phyloP scores from a whole-genome alignment of 2,797 vertebrate species.

The Karalla daura region DNA sequence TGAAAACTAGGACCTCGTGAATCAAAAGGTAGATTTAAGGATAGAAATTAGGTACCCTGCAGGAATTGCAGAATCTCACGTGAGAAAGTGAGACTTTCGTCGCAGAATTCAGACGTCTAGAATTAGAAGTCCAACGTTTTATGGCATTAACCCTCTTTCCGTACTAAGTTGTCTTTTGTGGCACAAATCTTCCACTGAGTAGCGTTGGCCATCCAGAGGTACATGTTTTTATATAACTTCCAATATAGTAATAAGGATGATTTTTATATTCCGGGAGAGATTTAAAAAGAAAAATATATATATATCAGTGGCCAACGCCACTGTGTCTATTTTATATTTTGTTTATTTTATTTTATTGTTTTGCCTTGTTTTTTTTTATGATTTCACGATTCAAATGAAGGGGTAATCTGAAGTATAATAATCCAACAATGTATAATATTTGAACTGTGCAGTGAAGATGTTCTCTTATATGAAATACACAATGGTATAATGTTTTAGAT shows the following conservation, averaged over 20 bases:
- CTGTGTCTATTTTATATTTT: constrained; percentile 90
- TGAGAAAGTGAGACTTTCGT: constrained; percentile 2
- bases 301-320: constrained; percentile 86
- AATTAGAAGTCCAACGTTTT: not conserved
- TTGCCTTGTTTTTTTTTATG: constrained; percentile 86
- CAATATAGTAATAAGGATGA: constrained; percentile 94
- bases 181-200: constrained; percentile 64
- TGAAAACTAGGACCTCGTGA: constrained; percentile 11
- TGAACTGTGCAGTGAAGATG: constrained; percentile 95
- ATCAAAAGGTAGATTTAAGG: not conserved
- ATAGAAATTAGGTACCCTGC: not conserved
- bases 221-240: constrained; percentile 93
- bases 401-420: constrained; percentile 69
- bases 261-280: constrained; percentile 95
- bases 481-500: constrained; percentile 93
- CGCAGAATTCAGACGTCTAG: too few relatives aligned
- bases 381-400: constrained; percentile 84
- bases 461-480: constrained; percentile 93
- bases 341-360: constrained; percentile 29
- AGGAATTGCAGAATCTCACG: not conserved
- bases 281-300: constrained; percentile 54
- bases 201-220: constrained; percentile 85
- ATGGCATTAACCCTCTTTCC: constrained; percentile 47
- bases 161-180: constrained; percentile 55
- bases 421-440: constrained; percentile 90